These are phyloP conservation scores for Limnothrissa miodon DNA, from an alignment of 2,113 vertebrate species.

Conservation along the genomic window DNA sequence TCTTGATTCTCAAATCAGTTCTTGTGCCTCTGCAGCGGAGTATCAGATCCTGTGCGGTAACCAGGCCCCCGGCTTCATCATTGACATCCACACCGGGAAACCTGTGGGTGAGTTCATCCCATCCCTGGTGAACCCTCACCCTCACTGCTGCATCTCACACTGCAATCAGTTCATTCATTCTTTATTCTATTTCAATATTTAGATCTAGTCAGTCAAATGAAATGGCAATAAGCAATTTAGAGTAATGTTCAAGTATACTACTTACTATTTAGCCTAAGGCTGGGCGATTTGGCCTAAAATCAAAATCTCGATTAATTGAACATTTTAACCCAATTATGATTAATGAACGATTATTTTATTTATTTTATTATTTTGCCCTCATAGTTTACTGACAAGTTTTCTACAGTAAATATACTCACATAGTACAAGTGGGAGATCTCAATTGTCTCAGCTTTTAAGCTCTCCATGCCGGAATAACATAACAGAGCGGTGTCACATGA, in stretches of 20 bases:
- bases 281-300: no score
- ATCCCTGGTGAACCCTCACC: neutral
- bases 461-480: no score
- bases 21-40: constrained; percentile 68
- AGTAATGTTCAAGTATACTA: neutral
- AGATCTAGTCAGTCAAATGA: neutral
- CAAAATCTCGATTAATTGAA: no score
- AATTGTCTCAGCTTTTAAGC: no score
- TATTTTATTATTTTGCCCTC: no score
- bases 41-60: constrained; percentile 90
- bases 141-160: neutral
- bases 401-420: no score
- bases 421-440: no score
- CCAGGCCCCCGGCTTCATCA: constrained; percentile 86
- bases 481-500: no score
- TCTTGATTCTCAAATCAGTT: neutral
- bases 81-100: constrained; percentile 87
- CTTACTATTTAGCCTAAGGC: no score
- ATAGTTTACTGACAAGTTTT: no score
- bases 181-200: neutral
- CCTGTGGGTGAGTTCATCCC: constrained; percentile 76
- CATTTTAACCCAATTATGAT: no score
- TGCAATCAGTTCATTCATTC: neutral
- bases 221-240: neutral
- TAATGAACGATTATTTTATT: no score